Evolutionary conservation across 2,797 vertebrate species (phyloP), one percentile per base, ranked within the genome.

Genomic region (Ctenochaetus hawaiiensis): DNA sequence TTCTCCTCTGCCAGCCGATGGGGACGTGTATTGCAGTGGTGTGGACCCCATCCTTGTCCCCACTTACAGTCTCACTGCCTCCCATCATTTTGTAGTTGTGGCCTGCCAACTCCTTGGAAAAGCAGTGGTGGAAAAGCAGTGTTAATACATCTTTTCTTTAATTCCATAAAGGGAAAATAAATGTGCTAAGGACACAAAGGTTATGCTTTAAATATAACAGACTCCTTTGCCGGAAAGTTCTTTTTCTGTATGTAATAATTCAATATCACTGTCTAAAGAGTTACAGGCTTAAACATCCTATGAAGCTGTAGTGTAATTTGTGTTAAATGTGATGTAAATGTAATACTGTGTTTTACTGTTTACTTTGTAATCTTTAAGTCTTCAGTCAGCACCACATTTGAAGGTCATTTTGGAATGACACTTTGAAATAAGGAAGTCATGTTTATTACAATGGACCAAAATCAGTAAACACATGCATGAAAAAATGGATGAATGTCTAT

Each of bases 71-170:
- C 94, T 97, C 97, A 96, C 96, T 96, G 91, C 96, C 95, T 88
- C 97, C 96, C 95, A 97, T 99, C 96, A 98, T 98, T 96, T 96
- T 97, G 96, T 94, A 90, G 92, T 94, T 94, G 93, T 92, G 85
- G 91, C 92, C 90, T 96, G 96, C 93, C 89, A 95, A 95, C 92
- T 95, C 96, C 97, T 97, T 83, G 64, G 37, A 75, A 88, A 57
- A 74, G 43, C 37, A 84, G 22, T 7, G 20, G 66, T 34, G 30
- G 30, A 34, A 34, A 34, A 34, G 30, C 30, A 37, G 9, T 22
- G 43, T 72, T 47, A 70, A 59, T 4, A 39, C 0, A 73, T 14
- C 0, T 48, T 54, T 22, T 54, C 1, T 75, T 53, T 23, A 10
- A 68, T 43, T 0, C 2, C 52, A 52, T 66, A 23, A 63, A 58